phyloP scores from a whole-genome alignment of 1,140 invertebrate species.

The Sycophila sp. region DNA sequence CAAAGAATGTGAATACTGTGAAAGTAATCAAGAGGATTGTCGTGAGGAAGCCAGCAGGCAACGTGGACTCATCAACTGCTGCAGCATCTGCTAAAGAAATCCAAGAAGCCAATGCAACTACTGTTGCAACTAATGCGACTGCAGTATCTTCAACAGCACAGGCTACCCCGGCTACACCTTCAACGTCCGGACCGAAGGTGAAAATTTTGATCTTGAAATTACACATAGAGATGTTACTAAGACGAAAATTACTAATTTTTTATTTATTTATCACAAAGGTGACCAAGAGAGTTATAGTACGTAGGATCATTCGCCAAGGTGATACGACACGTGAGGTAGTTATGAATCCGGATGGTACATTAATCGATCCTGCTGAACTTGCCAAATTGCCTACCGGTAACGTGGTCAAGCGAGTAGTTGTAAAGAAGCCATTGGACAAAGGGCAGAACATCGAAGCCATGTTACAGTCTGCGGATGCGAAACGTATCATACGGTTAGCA shows the following conservation, averaged over 20 bases:
- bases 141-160: slow-evolving; percentile 15
- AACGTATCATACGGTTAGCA: slow-evolving; percentile 16
- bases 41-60: slow-evolving; percentile 52
- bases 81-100: slow-evolving; percentile 4
- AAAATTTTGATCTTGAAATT: not conserved
- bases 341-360: slow-evolving; percentile 63
- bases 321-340: slow-evolving; percentile 61
- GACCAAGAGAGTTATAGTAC: slow-evolving; percentile 60
- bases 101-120: slow-evolving; percentile 35
- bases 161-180: slow-evolving; percentile 8
- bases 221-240: too few relatives aligned
- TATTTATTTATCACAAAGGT: slow-evolving; percentile 41
- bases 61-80: slow-evolving; percentile 4
- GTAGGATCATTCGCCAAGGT: slow-evolving; percentile 62
- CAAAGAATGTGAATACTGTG: slow-evolving; percentile 54
- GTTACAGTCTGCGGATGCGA: slow-evolving; percentile 46
- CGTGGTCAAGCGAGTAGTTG: slow-evolving; percentile 64
- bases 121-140: too few relatives aligned
- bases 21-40: slow-evolving; percentile 64
- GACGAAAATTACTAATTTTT: too few relatives aligned
- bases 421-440: slow-evolving; percentile 60
- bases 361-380: slow-evolving; percentile 61
- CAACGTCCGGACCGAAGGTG: slow-evolving; percentile 46
- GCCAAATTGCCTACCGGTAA: slow-evolving; percentile 63
- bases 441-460: slow-evolving; percentile 49